Percentiles rank a stretch among this genome's conserved stretches.
Evolutionary conservation across 1,140 invertebrate species (phyloP).

Genomic region (Leguminivora glycinivorella): DNA sequence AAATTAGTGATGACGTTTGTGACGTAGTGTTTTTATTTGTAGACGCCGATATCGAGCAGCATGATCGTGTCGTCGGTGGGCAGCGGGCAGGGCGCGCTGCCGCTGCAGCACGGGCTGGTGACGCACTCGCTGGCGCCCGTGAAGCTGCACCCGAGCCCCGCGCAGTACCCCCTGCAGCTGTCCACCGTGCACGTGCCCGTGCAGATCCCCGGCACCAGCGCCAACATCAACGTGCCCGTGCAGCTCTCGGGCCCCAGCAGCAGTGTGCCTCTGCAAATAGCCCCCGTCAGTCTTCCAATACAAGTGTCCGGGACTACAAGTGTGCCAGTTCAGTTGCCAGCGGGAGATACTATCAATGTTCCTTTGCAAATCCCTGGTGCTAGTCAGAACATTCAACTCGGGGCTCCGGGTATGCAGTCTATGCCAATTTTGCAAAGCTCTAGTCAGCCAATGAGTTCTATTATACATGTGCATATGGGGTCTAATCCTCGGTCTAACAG

Average conservation of each 20-base stretch:
- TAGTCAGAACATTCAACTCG: conserved; percentile 64
- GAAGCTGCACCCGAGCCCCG: conserved; percentile 65
- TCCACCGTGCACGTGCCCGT: conserved; percentile 74
- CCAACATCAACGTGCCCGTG: conserved; percentile 71
- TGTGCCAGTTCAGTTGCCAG: conserved; percentile 70
- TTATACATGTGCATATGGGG: conserved; percentile 72
- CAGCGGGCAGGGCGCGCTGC: conserved; percentile 69
- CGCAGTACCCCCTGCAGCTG: conserved; percentile 67
- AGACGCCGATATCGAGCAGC: conserved; percentile 74
- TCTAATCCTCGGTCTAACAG: conserved; percentile 57
- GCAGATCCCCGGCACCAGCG: conserved; percentile 70
- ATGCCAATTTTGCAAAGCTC: conserved; percentile 66
- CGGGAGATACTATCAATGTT: conserved; percentile 74
- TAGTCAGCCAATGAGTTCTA: conserved; percentile 60
- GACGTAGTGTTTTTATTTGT: conserved; percentile 48
- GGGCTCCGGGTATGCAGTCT: conserved; percentile 56
- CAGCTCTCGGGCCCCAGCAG: conserved; percentile 61
- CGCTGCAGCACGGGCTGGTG: conserved; percentile 66
- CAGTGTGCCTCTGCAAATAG: conserved; percentile 65
- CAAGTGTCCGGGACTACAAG: conserved; percentile 68
- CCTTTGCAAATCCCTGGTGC: conserved; percentile 68
- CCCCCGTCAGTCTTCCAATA: conserved; percentile 65
- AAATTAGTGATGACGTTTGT: conserved; percentile 18
- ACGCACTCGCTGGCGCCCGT: conserved; percentile 71
- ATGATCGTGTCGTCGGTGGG: conserved; percentile 75